Evolutionary conservation across 2,797 vertebrate species (phyloP), one percentile per base, ranked within the genome.

Genomic region (Karalla daura): DNA sequence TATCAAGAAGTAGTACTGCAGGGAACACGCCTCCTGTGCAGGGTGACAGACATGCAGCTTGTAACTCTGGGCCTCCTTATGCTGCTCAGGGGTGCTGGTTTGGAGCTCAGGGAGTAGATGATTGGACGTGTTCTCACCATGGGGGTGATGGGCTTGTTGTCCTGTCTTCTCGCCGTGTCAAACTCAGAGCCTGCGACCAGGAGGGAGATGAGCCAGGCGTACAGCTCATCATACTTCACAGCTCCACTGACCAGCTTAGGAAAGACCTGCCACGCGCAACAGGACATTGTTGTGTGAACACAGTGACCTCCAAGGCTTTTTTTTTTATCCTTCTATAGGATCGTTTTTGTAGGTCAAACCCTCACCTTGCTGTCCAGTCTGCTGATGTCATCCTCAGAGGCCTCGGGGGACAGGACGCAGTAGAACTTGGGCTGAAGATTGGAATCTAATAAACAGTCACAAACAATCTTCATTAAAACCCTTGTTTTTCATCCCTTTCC

Each of bases 1-100:
- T 35, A 99, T 94, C 84, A 99, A 76, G 85, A 99, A 99, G 79
- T 97, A 98, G 90, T 99, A 99, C 56, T 99, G 98, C 68, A 99
- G 94, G 5, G 97, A 98, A 82, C 98, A 99, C 35, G 98, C 98
- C 93, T 99, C 98, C 98, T 99, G 80, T 20, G 32, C 2, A 36
- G 28, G 9, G 50, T 15, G 12, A 69, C 14, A 44, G 33, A 70
- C 6, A 65, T 35, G 14, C 13, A 46, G 2, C 1, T n/a, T n/a
- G n/a, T n/a, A n/a, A n/a, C n/a, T n/a, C n/a, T n/a, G n/a, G n/a
- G n/a, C 14, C 11, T 33, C 18, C 12, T 27, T 3, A 5, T 37
- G 3, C 20, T 25, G 23, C 20, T 17, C 60, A 43, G 18, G 21
- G 18, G 12, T 63, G 45, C 32, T 15, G 9, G 20, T 35, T 44